These are phyloP conservation scores for Sminthopsis crassicaudata DNA, from an alignment of 2,113 vertebrate genomes.

Conservation along the genomic window DNA sequence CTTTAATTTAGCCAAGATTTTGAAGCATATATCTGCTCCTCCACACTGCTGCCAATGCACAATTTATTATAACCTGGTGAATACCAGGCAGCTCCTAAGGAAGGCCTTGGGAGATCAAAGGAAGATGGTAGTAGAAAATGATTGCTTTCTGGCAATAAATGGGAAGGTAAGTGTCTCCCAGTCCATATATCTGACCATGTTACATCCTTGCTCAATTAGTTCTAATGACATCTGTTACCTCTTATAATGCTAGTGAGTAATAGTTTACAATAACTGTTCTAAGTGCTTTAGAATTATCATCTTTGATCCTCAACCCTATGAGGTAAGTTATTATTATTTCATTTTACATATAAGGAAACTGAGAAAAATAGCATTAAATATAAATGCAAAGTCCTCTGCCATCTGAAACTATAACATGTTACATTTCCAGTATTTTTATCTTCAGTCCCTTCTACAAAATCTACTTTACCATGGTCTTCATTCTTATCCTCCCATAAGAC, in stretches of 20 bases:
- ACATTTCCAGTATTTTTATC: neutral
- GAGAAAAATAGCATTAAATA: neutral
- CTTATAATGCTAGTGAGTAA: neutral
- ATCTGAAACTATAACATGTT: neutral
- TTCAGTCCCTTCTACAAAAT: neutral
- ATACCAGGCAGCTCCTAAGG: too few species aligned
- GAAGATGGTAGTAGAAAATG: too few species aligned
- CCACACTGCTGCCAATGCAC: too few species aligned
- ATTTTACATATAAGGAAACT: neutral
- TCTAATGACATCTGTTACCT: neutral
- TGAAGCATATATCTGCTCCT: neutral
- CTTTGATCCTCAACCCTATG: neutral
- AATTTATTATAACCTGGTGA: too few species aligned
- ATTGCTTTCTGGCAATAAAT: too few species aligned
- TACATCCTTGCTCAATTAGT: neutral
- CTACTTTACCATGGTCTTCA: neutral
- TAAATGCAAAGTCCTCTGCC: neutral
- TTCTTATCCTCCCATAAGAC: fast-evolving
- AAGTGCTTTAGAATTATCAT: neutral
- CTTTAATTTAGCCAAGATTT: neutral
- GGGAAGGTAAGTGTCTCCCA: too few species aligned
- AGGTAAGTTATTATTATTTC: neutral
- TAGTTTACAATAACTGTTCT: neutral
- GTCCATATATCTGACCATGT: neutral
- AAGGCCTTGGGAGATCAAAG: too few species aligned